These are phyloP conservation scores for Theocolax elegans DNA, from an alignment of 1,140 invertebrate species.

Conservation along the genomic window DNA sequence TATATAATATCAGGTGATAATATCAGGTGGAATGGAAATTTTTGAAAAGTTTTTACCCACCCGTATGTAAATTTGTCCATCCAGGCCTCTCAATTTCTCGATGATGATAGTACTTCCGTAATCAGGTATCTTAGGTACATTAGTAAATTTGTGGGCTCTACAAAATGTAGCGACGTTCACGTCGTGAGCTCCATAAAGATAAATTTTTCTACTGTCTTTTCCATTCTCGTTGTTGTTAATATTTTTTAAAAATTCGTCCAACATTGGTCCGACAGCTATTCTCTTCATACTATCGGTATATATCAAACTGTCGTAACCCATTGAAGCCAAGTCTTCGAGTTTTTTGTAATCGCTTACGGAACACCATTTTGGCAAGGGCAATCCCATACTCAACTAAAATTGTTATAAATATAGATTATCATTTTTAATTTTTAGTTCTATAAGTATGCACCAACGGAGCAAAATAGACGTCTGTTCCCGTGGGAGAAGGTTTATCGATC, in stretches of 20 bases:
- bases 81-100: background rate
- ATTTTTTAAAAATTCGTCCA: background rate
- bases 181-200: conserved; percentile 6
- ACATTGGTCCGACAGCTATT: background rate
- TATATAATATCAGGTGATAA: too few relatives aligned
- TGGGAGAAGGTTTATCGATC: too few relatives aligned
- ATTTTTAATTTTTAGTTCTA: too few relatives aligned
- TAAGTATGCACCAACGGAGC: too few relatives aligned
- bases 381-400: background rate
- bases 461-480: too few relatives aligned
- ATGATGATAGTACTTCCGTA: background rate
- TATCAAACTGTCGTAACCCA: background rate
- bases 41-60: too few relatives aligned
- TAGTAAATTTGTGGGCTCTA: background rate
- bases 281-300: background rate
- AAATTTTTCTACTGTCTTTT: background rate
- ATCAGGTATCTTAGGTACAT: background rate
- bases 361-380: conserved; percentile 8
- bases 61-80: conserved; percentile 4
- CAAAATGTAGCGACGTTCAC: background rate
- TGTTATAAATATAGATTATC: background rate
- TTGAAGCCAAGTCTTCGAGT: background rate
- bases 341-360: background rate
- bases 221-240: background rate
- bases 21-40: too few relatives aligned